Percentiles rank a stretch among this genome's conserved stretches.
phyloP scores from a whole-genome alignment of 2,888 invertebrate species.

The Orchesella flavescens region DNA sequence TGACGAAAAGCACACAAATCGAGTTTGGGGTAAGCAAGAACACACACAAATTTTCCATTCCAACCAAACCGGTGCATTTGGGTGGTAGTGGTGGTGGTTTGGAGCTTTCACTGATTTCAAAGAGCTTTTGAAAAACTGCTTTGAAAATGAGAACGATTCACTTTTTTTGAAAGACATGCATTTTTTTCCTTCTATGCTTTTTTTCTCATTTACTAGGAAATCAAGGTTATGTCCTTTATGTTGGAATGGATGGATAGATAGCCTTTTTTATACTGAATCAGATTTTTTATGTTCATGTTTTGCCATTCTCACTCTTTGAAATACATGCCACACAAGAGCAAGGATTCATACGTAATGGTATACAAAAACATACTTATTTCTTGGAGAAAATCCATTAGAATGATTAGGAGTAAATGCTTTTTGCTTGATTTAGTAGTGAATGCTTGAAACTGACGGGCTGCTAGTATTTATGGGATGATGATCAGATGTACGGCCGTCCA shows the following conservation, averaged over 20 bases:
- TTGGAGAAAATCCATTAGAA: conserved; percentile 51
- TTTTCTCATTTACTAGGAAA: background rate
- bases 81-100: background rate
- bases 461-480: background rate
- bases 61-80: background rate
- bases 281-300: background rate
- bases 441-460: conserved; percentile 40
- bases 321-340: conserved; percentile 20
- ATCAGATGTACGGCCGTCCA: background rate
- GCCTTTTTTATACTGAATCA: no score
- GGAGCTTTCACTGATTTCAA: conserved; percentile 1
- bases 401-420: conserved; percentile 56
- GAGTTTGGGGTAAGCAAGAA: background rate
- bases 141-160: background rate
- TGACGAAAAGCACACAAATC: background rate
- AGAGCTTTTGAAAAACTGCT: conserved; percentile 1
- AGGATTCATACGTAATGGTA: background rate
- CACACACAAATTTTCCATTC: background rate
- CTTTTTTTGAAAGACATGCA: background rate
- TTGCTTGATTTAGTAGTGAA: conserved; percentile 40
- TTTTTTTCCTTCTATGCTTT: no score
- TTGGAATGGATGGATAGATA: background rate
- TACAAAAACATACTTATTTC: background rate
- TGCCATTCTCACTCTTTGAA: background rate
- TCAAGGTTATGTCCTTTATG: conserved; percentile 15